Percentiles rank a stretch among this genome's conserved stretches.
Evolutionary conservation across 2,888 invertebrate species (phyloP).

Genomic region (Anoncus sp.): DNA sequence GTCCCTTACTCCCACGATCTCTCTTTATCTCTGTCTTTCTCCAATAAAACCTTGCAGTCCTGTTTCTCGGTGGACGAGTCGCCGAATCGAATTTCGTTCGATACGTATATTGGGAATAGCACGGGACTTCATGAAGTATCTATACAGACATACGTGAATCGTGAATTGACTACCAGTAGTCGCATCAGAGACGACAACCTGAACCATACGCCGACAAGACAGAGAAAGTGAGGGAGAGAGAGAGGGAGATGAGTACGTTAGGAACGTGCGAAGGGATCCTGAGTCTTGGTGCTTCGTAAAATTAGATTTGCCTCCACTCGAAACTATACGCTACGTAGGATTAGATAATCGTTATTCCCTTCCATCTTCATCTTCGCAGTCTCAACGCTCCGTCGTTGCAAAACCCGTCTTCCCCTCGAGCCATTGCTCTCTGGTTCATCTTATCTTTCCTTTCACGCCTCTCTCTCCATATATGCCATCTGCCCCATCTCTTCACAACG

Average conservation of each 20-base stretch:
- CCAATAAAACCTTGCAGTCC: neutral
- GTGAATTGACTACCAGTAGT: conserved; percentile 29
- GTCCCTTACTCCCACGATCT: neutral
- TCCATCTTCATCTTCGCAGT: conserved; percentile 6
- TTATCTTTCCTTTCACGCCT: too few relatives aligned
- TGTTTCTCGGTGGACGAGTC: conserved; percentile 18
- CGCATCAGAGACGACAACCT: conserved; percentile 51
- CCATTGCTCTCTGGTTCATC: too few relatives aligned
- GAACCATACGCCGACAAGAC: neutral
- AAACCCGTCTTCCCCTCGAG: too few relatives aligned
- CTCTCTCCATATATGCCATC: too few relatives aligned
- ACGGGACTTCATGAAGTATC: neutral
- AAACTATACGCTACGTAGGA: conserved; percentile 64
- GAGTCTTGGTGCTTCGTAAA: conserved; percentile 59
- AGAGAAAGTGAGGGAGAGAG: conserved; percentile 4
- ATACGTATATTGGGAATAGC: conserved; percentile 24
- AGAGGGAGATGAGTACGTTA: conserved; percentile 6
- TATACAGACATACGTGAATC: conserved; percentile 25
- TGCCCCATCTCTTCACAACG: too few relatives aligned
- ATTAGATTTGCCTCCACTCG: conserved; percentile 68
- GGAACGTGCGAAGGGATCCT: conserved; percentile 37
- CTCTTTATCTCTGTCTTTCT: neutral
- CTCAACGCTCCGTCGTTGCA: too few relatives aligned
- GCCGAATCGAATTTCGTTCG: conserved; percentile 53
- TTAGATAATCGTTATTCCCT: conserved; percentile 66